Conservation (phyloP, 2,888 invertebrate genomes). For the Athalia cordata region DNA sequence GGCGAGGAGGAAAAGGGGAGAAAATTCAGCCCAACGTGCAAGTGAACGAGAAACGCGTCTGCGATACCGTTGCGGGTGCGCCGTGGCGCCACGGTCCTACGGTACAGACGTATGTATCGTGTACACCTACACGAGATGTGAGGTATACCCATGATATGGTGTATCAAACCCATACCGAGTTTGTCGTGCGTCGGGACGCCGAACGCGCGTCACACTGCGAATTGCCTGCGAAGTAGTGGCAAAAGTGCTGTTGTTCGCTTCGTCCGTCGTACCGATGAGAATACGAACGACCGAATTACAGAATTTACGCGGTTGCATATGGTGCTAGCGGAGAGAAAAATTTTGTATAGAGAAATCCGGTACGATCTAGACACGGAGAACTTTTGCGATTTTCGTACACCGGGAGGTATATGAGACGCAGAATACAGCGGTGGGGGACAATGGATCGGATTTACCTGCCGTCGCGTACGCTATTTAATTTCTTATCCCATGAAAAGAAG, state of each 20-base stretch:
- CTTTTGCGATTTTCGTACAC: conserved; percentile 6
- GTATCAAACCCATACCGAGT: neutral
- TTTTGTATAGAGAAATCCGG: conserved; percentile 5
- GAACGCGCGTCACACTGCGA: conserved; percentile 58
- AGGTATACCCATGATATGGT: too few relatives aligned
- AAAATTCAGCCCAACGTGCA: conserved; percentile 52
- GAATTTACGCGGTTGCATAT: conserved; percentile 48
- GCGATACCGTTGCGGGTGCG: conserved; percentile 27
- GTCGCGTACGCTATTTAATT: conserved; percentile 23
- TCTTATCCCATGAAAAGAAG: neutral
- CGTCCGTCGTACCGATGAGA: conserved; percentile 56
- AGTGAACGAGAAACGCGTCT: conserved; percentile 46
- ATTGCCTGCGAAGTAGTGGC: conserved; percentile 56
- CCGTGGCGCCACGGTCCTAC: neutral
- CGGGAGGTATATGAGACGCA: conserved; percentile 22
- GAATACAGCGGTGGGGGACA: neutral
- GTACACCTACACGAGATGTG: too few relatives aligned
- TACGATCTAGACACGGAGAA: neutral
- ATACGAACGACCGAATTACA: conserved; percentile 69
- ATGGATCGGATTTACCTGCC: conserved; percentile 16
- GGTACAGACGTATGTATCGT: neutral
- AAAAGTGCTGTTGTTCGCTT: conserved; percentile 52
- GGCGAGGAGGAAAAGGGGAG: conserved; percentile 44
- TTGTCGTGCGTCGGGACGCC: conserved; percentile 49
- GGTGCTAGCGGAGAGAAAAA: neutral